A percentile compares a stretch with the other conserved stretches of the same genome.
Evolutionary conservation across 2,888 invertebrate species (phyloP).

Genomic region (Alloplasta piceator): DNA sequence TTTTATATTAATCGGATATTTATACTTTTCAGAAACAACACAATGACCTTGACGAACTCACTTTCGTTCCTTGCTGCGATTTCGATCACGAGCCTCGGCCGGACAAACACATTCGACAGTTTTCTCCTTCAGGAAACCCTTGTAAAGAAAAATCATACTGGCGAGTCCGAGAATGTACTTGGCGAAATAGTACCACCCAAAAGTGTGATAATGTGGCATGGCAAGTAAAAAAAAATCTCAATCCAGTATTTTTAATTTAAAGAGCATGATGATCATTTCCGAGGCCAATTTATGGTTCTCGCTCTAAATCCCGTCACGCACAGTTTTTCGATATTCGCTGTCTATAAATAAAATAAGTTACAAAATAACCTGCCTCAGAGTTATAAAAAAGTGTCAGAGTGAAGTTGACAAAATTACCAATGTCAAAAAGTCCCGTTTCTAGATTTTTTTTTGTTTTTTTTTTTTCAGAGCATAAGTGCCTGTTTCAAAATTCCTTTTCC

Average conservation of each 20-base stretch:
- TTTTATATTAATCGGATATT: background rate
- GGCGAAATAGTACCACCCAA: constrained; percentile 77
- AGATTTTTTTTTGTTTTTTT: constrained; percentile 15
- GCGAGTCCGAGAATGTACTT: constrained; percentile 78
- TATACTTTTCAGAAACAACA: constrained; percentile 9
- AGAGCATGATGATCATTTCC: constrained; percentile 40
- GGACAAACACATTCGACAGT: constrained; percentile 62
- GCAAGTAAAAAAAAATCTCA: constrained; percentile 52
- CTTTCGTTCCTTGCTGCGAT: constrained; percentile 58
- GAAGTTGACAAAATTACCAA: constrained; percentile 16
- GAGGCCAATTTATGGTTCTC: constrained; percentile 33
- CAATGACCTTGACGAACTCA: constrained; percentile 57
- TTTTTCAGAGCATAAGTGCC: background rate
- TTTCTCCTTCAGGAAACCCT: constrained; percentile 74
- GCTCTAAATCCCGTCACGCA: background rate
- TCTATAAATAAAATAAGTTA: constrained; percentile 2
- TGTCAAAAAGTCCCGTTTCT: background rate
- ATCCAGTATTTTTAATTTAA: background rate
- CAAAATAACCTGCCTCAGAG: constrained; percentile 18
- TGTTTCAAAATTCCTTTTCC: background rate
- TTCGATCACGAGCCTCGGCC: constrained; percentile 60
- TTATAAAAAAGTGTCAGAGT: constrained; percentile 26
- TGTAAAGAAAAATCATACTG: constrained; percentile 76
- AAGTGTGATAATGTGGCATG: constrained; percentile 76
- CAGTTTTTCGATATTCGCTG: background rate